Base-by-base conservation (phyloP, 1,140 invertebrate genomes). In the Medauroidea extradentata region DNA sequence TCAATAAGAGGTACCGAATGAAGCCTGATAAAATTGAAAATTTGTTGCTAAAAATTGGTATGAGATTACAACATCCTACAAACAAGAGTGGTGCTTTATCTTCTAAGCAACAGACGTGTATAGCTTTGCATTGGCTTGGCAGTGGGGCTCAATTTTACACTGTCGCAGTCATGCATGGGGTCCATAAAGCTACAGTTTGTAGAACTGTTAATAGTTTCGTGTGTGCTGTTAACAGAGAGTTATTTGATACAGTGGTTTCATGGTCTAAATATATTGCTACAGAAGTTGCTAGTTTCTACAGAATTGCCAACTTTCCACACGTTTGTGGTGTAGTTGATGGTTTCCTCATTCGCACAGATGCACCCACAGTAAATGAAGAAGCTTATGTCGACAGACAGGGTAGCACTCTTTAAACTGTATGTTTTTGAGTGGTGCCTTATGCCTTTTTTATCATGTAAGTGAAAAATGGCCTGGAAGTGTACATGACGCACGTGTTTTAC, bases 161-260 rank as follows among this genome's bases (percentile, higher is more conserved):
- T 13, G 41, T 65, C 41, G 66, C 41, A 13, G 65, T 62, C 44
- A 59, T 56, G 41, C 66, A 68, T 53, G 60, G 60, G 14, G 39
- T 69, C 18, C 18, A n/a, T 7, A 69, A 69, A 51, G 29, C 65
- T 21, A 68, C 61, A n/a, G 63, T 67, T 23, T 65, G 59, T 41
- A 25, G 60, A 42, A n/a, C 42, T 24, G 24, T 67, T n/a, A 48
- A 56, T 27, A 44, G 43, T n/a, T 58, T 66, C 2, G 41, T 57
- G 11, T 43, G 27, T 19, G 38, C 59, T 7, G 58, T 69, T 11
- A 48, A 63, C 23, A 41, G 53, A 9, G n/a, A 38, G 18, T 14
- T 66, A 48, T 64, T 66, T 54, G 2, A 27, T 39, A 23, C 59
- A 56, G 54, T 60, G 2, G 57, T 67, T n/a, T 1, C 24, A 8